These are phyloP conservation scores for Cygnus olor DNA, from an alignment of 2,797 vertebrate species.

Conservation along the genomic window DNA sequence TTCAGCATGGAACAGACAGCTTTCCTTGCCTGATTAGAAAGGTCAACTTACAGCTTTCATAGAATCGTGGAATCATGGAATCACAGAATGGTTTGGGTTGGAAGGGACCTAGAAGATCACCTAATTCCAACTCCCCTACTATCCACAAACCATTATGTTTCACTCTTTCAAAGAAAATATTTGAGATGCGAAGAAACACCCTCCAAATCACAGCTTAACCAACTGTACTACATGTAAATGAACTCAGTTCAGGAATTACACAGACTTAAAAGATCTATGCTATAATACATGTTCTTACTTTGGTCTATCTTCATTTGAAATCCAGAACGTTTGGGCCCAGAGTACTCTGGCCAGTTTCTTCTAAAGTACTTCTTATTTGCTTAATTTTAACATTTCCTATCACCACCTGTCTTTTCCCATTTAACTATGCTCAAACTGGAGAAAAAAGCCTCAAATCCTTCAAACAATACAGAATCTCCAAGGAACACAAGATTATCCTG, in stretches of 20 bases:
- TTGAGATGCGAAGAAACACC: conserved; percentile 4
- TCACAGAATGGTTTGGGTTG: no score
- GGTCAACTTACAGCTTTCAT: not conserved
- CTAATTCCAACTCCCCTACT: no score
- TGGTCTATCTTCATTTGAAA: not conserved
- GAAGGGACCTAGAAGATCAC: no score
- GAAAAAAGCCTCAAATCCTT: not conserved
- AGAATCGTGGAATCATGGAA: no score
- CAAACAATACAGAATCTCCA: not conserved
- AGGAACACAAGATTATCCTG: not conserved
- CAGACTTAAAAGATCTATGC: not conserved
- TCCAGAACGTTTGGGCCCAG: not conserved
- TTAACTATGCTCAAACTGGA: not conserved
- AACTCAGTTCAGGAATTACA: not conserved
- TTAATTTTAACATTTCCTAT: not conserved
- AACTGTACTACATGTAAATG: not conserved
- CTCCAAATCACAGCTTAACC: not conserved
- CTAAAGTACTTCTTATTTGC: not conserved
- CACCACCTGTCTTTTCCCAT: not conserved
- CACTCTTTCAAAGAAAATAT: conserved; percentile 29
- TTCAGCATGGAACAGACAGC: conserved; percentile 8
- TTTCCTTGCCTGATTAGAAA: not conserved
- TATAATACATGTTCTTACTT: not conserved
- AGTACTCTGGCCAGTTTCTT: not conserved
- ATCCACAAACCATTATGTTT: not conserved